Evolutionary conservation across 2,797 vertebrate genomes (phyloP).

Genomic region (Falco peregrinus): DNA sequence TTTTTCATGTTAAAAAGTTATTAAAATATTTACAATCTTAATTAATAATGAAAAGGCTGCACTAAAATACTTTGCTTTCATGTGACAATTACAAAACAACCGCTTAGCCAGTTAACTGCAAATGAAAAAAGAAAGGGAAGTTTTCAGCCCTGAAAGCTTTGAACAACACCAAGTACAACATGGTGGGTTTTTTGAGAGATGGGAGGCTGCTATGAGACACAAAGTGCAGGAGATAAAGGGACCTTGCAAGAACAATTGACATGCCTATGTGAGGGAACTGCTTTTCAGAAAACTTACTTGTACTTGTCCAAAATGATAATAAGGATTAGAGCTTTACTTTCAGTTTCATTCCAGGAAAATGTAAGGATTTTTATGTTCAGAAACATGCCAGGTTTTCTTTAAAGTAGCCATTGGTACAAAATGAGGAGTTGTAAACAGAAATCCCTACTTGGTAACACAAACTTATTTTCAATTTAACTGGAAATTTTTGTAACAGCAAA

Average conservation of each 20-base stretch:
- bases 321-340: background rate
- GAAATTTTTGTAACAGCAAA: background rate
- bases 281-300: background rate
- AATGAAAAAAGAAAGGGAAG: background rate
- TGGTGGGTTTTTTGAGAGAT: conserved; percentile 5
- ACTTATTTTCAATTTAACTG: background rate
- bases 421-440: background rate
- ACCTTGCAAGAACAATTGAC: background rate
- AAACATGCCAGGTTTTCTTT: background rate
- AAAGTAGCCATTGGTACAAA: background rate
- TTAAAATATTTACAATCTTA: background rate
- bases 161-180: background rate
- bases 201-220: background rate
- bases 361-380: background rate
- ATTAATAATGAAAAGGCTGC: conserved; percentile 20
- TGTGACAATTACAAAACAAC: background rate
- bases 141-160: conserved; percentile 24
- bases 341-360: background rate
- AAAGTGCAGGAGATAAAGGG: background rate
- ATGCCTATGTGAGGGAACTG: background rate
- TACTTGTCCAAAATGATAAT: background rate
- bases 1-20: background rate
- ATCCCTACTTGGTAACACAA: background rate
- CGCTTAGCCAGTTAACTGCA: background rate
- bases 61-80: background rate